Base-by-base conservation (phyloP, 2,888 invertebrate species). In the Drosophila anomelani region DNA sequence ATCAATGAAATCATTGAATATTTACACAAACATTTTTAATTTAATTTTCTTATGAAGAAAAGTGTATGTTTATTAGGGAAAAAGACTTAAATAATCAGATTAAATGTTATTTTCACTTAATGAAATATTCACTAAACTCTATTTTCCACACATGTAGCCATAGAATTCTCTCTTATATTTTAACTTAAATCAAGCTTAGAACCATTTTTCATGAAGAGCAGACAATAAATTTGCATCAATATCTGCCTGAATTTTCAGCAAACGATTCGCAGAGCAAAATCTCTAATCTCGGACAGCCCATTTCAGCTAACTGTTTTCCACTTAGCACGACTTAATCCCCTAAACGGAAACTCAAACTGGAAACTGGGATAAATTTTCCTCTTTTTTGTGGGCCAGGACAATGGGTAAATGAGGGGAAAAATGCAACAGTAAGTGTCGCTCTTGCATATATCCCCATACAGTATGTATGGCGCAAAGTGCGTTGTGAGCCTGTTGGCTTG, bases 401-500 rank as follows among this genome's bases (percentile, higher is more conserved):
- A 64, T 64, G 62, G 38, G 39, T 23, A 63, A 63, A 41, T 63
- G 47, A 41, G 63, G 62, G 63, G 29, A 26, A 20, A 51, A 47
- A 47, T 59, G 63, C 63, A 60, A 51, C 64, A 64, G 51, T 36
- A 26, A 47, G 54, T 46, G 53, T 34, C 53, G 23, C 54, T 54
- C 54, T 46, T 34, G 15, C 46, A n/a, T 12, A 46, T 17, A 39
- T 41, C 26, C 36, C 8, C 17, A 32, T 32, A 1, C 53, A 29
- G 12, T 12, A 29, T 58, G 49, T 9, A 36, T 57, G 23, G 36
- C 26, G 10, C 23, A 69, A 26, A 67, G 68, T 68, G 68, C 68
- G 68, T 84, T 56, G 61, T 74, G 79, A 54, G 62, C 62, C 79
- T 74, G 75, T 76, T 83, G 81, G 76, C 70, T 44, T 72, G 83